Base-by-base conservation (phyloP, 2,888 invertebrate species). In the Drosophila bunnanda region DNA sequence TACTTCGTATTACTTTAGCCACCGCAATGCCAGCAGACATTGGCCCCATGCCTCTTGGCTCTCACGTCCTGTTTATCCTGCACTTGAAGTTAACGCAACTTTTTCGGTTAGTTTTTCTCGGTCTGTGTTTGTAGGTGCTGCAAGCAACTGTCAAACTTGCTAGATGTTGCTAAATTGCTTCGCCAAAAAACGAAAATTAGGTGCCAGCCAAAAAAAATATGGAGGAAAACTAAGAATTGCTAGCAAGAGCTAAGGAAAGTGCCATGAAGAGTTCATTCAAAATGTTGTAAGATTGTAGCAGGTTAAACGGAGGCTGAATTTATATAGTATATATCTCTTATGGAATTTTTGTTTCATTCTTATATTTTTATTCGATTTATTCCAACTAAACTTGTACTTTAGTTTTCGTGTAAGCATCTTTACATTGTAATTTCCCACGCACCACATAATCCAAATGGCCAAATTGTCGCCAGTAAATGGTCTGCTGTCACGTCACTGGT, bases 391-490 rank as follows among this genome's bases (percentile, higher is more conserved):
- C 17, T 20, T 13, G 13, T 17, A 4, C 48, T 50, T 20, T 54
- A 36, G 54, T 68, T 68, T 34, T 10, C 28, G 32, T 50, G 20
- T 15, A 28, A 46, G 32, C 32, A 20, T 64, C 4, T 8, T 43
- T 43, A 41, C 56, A n/a, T 34, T 39, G 56, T 67, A 69, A 67
- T 55, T 67, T 67, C 66, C 44, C 32, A 85, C 82, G 88, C 86
- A 88, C 86, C 86, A 82, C 75, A 85, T 71, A 82, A 75, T 53
- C 53, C 53, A 79, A 88, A 86, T 88, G 82, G 62, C 87, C 87
- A 88, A 82, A 76, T 83, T 88, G 82, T 82, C 82, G 82, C 83
- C 78, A 86, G 78, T 72, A 70, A 82, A 82, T 82, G 82, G 83
- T 65, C 80, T 74, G 78, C 87, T 82, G 83, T 88, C 82, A 82